Conservation (phyloP, 2,113 vertebrate species). For the Dendrocopos noguchii region DNA sequence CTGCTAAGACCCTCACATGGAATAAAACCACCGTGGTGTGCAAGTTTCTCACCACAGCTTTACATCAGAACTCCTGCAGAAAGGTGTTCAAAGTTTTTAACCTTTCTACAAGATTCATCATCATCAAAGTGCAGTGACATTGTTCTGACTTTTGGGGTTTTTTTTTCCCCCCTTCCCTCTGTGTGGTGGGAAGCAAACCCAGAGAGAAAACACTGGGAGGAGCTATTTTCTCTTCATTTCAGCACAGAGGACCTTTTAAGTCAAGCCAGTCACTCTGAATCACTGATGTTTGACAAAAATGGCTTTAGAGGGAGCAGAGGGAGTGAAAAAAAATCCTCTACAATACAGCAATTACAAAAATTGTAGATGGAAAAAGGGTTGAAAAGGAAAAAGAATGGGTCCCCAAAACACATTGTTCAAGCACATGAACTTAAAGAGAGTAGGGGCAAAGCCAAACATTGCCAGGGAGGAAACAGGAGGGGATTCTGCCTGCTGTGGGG, state of each 20-base stretch:
- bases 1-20: background rate
- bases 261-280: background rate
- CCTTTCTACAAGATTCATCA: background rate
- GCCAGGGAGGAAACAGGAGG: conserved; percentile 12
- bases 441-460: conserved; percentile 32
- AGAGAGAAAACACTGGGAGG: conserved; percentile 57
- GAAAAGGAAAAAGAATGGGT: conserved; percentile 13
- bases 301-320: background rate
- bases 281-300: conserved; percentile 45
- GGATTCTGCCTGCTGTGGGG: conserved; percentile 30
- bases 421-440: background rate
- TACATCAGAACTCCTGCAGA: background rate
- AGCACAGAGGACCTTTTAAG: conserved; percentile 33
- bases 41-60: background rate
- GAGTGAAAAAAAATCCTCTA: background rate
- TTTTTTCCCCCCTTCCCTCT: background rate
- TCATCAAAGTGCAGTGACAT: background rate
- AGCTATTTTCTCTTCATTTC: conserved; percentile 53
- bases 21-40: background rate
- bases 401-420: conserved; percentile 19
- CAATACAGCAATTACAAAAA: conserved; percentile 12
- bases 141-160: background rate
- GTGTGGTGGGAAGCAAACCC: conserved; percentile 3
- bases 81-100: background rate
- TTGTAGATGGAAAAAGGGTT: conserved; percentile 34